phyloP scores from a whole-genome alignment of 2,888 invertebrate species.

The Nematopogon swammerdamellus region DNA sequence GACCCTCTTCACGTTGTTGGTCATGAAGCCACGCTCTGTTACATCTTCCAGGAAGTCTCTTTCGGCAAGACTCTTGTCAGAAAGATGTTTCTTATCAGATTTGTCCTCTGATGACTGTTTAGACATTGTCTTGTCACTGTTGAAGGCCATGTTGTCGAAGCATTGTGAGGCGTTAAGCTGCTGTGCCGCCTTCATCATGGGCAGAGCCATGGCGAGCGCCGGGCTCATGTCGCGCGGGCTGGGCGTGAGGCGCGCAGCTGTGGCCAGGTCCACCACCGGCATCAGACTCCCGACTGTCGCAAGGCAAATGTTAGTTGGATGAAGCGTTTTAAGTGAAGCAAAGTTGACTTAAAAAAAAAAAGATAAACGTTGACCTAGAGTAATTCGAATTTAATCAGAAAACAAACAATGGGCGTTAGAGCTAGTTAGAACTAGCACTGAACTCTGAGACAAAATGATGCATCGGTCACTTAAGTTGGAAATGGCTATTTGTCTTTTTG shows the following conservation, averaged over 20 bases:
- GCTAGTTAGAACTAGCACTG: too few species aligned
- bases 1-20: slow-evolving; percentile 35
- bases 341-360: neutral
- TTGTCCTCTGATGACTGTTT: slow-evolving; percentile 15
- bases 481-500: too few species aligned
- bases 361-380: neutral
- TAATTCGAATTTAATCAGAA: too few species aligned
- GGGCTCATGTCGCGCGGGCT: slow-evolving; percentile 66
- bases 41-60: slow-evolving; percentile 28
- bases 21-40: slow-evolving; percentile 22
- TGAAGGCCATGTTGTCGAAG: slow-evolving; percentile 50
- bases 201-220: slow-evolving; percentile 58
- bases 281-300: slow-evolving; percentile 48
- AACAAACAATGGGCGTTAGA: too few species aligned
- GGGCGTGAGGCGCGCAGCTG: slow-evolving; percentile 63
- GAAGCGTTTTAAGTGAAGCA: too few species aligned
- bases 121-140: slow-evolving; percentile 29
- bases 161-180: slow-evolving; percentile 41
- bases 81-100: slow-evolving; percentile 19
- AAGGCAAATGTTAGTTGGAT: slow-evolving; percentile 1
- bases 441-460: too few species aligned
- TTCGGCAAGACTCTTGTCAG: slow-evolving; percentile 22
- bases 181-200: slow-evolving; percentile 58
- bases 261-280: slow-evolving; percentile 59
- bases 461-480: too few species aligned